Conservation (phyloP, 2,113 vertebrate species). For the Boulengeromyrus knoepffleri region DNA sequence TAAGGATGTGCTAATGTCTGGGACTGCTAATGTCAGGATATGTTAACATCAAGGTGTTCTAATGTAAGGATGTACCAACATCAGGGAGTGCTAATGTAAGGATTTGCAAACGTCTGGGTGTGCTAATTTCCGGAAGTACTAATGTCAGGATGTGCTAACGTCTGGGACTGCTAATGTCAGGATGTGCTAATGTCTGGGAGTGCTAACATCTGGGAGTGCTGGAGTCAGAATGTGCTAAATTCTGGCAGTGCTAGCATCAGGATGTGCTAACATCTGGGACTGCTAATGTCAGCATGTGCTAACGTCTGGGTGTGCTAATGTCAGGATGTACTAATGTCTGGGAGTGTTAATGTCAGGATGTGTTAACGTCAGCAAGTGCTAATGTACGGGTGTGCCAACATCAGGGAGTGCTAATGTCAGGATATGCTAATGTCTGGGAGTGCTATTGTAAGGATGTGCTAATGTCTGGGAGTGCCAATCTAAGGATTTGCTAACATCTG, state of each 20-base stretch:
- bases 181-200: background rate
- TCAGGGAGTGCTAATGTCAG: background rate
- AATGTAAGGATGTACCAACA: background rate
- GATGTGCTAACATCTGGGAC: no score
- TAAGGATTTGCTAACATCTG: no score
- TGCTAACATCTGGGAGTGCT: background rate
- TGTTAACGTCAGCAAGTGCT: background rate
- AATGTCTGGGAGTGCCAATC: no score
- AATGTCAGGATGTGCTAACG: no score
- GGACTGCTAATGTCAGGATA: no score
- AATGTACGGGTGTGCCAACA: background rate
- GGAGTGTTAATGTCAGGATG: background rate
- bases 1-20: no score
- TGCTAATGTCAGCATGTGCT: background rate
- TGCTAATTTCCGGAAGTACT: no score
- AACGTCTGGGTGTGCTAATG: background rate
- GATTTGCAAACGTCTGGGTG: background rate
- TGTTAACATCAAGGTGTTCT: no score
- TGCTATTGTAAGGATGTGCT: background rate
- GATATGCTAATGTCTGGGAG: background rate
- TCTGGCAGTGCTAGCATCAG: background rate
- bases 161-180: no score
- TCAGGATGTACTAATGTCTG: background rate
- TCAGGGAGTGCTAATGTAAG: background rate
- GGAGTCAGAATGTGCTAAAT: background rate